Evolutionary conservation across 2,113 vertebrate species (phyloP).

Genomic region (Malurus alboscapulatus): DNA sequence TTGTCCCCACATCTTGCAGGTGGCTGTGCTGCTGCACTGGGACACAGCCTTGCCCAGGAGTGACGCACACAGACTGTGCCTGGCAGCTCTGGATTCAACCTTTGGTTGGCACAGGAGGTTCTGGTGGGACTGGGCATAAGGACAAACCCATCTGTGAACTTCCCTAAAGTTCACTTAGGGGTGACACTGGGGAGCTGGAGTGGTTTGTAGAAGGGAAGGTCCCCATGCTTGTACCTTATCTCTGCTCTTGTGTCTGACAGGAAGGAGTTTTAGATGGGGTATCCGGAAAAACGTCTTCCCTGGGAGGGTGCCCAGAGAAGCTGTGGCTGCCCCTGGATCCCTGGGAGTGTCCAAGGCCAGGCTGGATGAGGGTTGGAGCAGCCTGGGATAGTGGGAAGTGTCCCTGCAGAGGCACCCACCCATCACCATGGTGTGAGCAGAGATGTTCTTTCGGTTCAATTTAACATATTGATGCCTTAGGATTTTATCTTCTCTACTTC

Average conservation of each 20-base stretch:
- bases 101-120: background rate
- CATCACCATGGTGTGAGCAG: fast-evolving
- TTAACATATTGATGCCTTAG: too few species aligned
- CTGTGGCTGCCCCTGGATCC: background rate
- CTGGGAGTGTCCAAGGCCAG: background rate
- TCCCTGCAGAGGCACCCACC: background rate
- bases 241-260: background rate
- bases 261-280: background rate
- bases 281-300: fast-evolving
- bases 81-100: background rate
- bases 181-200: too few species aligned
- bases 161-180: background rate
- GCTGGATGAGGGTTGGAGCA: fast-evolving
- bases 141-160: background rate
- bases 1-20: background rate
- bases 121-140: background rate
- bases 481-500: too few species aligned
- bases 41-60: background rate
- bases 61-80: background rate
- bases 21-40: background rate
- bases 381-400: fast-evolving
- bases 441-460: background rate
- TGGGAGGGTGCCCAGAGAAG: background rate
- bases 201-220: background rate
- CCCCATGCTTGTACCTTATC: fast-evolving